These are phyloP conservation scores for Catostylus mosaicus DNA, from an alignment of 30 jellyfish, hydroid and myxozoan species.

Conservation along the genomic window DNA sequence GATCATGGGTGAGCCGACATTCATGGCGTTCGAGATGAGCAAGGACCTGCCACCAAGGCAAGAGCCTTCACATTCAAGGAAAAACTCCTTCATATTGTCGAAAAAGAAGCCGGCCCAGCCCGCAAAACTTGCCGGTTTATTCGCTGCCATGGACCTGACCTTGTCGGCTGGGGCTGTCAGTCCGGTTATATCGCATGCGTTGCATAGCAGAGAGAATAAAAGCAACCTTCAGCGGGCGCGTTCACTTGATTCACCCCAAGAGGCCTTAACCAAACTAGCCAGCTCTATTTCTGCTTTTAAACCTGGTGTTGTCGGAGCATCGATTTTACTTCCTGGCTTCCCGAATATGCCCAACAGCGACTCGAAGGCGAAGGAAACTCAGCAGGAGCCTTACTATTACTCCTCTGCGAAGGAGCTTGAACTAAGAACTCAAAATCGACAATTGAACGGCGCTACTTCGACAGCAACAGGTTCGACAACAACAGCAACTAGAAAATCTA, in stretches of 20 bases:
- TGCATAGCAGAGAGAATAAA: slow-evolving; percentile 37
- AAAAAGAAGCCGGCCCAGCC: slow-evolving; percentile 31
- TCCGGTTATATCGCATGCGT: slow-evolving; percentile 60
- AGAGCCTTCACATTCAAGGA: slow-evolving; percentile 19
- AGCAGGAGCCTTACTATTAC: slow-evolving; percentile 11
- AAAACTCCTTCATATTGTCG: background rate
- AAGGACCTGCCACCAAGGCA: slow-evolving; percentile 50
- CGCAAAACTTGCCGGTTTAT: slow-evolving; percentile 68
- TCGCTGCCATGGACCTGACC: slow-evolving; percentile 83
- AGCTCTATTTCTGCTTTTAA: slow-evolving; percentile 40
- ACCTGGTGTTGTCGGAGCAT: slow-evolving; percentile 58
- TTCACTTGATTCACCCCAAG: slow-evolving; percentile 39
- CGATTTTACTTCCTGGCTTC: slow-evolving; percentile 54
- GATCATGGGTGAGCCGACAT: slow-evolving; percentile 48
- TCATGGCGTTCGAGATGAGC: slow-evolving; percentile 60
- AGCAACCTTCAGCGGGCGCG: background rate
- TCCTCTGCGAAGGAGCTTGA: slow-evolving; percentile 17
- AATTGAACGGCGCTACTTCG: background rate
- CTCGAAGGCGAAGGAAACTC: background rate
- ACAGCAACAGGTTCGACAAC: background rate
- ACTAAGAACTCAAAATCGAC: background rate
- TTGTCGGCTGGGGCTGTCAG: slow-evolving; percentile 88
- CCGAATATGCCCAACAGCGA: background rate
- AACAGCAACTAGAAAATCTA: background rate
- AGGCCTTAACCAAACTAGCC: slow-evolving; percentile 24